Conservation (phyloP, 2,797 vertebrate genomes). For the Garrulus glandarius region DNA sequence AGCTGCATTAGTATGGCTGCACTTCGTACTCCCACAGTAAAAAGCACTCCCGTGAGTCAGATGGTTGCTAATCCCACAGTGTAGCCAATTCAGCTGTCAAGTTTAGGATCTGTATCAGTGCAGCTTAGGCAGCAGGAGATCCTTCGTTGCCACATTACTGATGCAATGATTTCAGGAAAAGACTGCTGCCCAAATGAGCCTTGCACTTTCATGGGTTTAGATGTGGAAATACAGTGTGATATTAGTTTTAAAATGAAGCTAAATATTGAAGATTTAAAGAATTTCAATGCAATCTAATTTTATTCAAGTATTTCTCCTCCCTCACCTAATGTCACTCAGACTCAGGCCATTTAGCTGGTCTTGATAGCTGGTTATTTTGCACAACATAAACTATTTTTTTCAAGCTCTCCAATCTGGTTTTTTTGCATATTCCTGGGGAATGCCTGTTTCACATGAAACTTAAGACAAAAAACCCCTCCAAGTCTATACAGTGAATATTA, state of each 20-base stretch:
- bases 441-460: background rate
- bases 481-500: background rate
- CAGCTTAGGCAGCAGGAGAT: background rate
- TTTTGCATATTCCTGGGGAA: background rate
- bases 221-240: background rate
- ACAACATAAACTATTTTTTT: fast-evolving
- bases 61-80: background rate
- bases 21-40: background rate
- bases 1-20: background rate
- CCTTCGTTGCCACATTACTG: background rate
- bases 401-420: background rate
- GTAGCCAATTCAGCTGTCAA: background rate
- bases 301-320: background rate
- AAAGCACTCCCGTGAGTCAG: background rate
- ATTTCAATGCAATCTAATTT: background rate
- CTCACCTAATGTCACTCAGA: background rate
- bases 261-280: background rate
- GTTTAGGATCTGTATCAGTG: background rate
- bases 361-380: background rate
- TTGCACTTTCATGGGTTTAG: background rate
- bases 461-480: fast-evolving
- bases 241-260: background rate
- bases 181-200: background rate
- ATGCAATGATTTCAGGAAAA: background rate
- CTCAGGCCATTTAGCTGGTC: background rate